A percentile compares a stretch with the other conserved stretches of the same genome.
These are phyloP conservation scores for Ictalurus punctatus DNA, from an alignment of 2,113 vertebrate species.

Conservation along the genomic window DNA sequence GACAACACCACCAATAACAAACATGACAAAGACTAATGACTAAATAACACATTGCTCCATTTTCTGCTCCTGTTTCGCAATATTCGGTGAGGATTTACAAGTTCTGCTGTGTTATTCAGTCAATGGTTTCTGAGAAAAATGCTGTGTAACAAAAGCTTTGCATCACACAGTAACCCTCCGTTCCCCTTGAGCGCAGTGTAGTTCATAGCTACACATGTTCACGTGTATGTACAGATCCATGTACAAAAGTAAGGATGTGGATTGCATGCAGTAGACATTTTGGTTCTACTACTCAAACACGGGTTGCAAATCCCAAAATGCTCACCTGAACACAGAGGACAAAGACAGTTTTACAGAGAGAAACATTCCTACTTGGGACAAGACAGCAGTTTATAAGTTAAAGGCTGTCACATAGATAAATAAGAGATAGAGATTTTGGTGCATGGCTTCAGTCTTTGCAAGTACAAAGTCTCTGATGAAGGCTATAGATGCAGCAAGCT, in stretches of 20 bases:
- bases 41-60: conserved; percentile 37
- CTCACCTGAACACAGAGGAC: conserved; percentile 12
- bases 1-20: conserved; percentile 53
- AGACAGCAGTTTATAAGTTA: conserved; percentile 42
- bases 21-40: conserved; percentile 48
- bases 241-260: conserved; percentile 32
- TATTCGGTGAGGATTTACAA: conserved; percentile 41
- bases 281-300: not conserved
- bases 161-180: conserved; percentile 10
- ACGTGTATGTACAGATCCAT: conserved; percentile 15
- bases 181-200: conserved; percentile 22
- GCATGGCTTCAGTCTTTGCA: conserved; percentile 40
- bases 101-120: conserved; percentile 44
- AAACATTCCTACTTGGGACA: conserved; percentile 30
- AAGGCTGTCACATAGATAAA: conserved; percentile 20
- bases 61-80: conserved; percentile 24
- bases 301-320: conserved; percentile 16
- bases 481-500: conserved; percentile 28
- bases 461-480: conserved; percentile 27
- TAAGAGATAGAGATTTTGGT: conserved; percentile 17
- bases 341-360: conserved; percentile 39
- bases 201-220: conserved; percentile 25
- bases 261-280: conserved; percentile 32
- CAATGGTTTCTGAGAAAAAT: conserved; percentile 32
- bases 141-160: conserved; percentile 18